A percentile compares a stretch with the other conserved stretches of the same genome.
Conservation (phyloP, 2,113 vertebrate genomes). For the Hypomesus transpacificus region DNA sequence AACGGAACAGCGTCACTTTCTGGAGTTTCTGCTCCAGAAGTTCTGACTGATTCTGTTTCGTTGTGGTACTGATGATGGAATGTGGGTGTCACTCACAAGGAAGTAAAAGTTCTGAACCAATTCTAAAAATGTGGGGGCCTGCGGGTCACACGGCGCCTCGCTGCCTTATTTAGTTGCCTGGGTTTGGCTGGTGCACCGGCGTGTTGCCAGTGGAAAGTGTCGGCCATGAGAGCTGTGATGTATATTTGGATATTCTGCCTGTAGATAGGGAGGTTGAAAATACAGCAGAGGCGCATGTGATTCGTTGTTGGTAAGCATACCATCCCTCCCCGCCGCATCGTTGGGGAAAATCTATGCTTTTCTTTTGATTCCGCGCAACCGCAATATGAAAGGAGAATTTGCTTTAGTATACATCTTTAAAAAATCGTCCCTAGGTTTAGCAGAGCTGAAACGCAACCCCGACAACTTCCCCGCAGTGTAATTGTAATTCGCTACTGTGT, state of each 20-base stretch:
- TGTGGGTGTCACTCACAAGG: conserved; percentile 12
- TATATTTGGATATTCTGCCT: conserved; percentile 51
- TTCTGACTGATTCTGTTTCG: conserved; percentile 19
- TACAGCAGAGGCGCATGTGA: conserved; percentile 43
- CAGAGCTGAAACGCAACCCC: conserved; percentile 48
- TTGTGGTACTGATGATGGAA: conserved; percentile 10
- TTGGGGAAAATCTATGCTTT: conserved; percentile 11
- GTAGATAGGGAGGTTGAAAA: conserved; percentile 50
- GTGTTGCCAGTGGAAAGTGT: conserved; percentile 36
- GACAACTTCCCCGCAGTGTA: conserved; percentile 55
- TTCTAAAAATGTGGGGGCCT: conserved; percentile 39
- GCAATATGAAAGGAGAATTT: conserved; percentile 8
- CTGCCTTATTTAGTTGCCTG: conserved; percentile 52
- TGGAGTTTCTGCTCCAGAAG: background rate
- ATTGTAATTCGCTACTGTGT: conserved; percentile 67
- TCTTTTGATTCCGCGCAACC: conserved; percentile 11
- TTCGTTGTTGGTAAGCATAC: conserved; percentile 21
- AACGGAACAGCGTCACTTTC: no score
- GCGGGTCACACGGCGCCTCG: conserved; percentile 35
- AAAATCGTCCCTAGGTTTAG: conserved; percentile 31
- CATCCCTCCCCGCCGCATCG: conserved; percentile 6
- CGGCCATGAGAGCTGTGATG: conserved; percentile 43
- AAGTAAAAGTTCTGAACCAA: conserved; percentile 33
- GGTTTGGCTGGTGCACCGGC: conserved; percentile 36
- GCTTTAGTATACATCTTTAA: conserved; percentile 9